These are phyloP conservation scores for Wiebesia pumilae DNA, from an alignment of 1,140 invertebrate species.

Conservation along the genomic window DNA sequence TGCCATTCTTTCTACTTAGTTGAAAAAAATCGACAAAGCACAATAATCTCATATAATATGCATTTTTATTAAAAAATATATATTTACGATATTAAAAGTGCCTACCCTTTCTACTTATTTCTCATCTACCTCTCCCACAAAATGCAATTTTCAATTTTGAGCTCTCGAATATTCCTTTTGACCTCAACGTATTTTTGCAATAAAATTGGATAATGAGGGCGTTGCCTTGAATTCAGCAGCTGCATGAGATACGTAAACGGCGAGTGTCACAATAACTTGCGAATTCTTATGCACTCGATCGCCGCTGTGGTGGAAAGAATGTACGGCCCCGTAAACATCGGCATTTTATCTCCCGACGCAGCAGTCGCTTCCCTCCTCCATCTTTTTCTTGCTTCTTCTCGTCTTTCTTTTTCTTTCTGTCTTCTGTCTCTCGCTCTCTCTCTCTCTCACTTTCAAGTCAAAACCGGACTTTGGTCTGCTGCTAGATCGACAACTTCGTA, in stretches of 20 bases:
- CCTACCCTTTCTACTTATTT: background rate
- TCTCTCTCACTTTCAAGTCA: constrained; percentile 11
- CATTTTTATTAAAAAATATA: too few species aligned
- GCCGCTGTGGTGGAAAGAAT: constrained; percentile 55
- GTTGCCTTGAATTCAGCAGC: constrained; percentile 52
- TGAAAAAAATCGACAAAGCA: constrained; percentile 39
- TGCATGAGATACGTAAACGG: constrained; percentile 59
- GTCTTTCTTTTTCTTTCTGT: constrained; percentile 24
- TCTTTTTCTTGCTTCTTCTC: constrained; percentile 22
- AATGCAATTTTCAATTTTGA: constrained; percentile 49
- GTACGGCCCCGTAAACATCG: constrained; percentile 65
- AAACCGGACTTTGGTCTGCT: constrained; percentile 44
- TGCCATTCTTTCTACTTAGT: constrained; percentile 30
- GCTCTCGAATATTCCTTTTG: constrained; percentile 35
- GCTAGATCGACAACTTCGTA: constrained; percentile 48
- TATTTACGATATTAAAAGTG: too few species aligned
- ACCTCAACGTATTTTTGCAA: constrained; percentile 51
- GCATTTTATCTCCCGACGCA: constrained; percentile 64
- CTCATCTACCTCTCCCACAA: background rate
- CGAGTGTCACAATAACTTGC: constrained; percentile 61
- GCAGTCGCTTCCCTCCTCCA: constrained; percentile 42
- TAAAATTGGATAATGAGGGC: constrained; percentile 63
- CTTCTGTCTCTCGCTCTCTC: constrained; percentile 17
- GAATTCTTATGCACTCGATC: constrained; percentile 60
- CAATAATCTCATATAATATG: constrained; percentile 36